Base-by-base conservation (phyloP, 2,113 vertebrate genomes). In the Craseonycteris thonglongyai region DNA sequence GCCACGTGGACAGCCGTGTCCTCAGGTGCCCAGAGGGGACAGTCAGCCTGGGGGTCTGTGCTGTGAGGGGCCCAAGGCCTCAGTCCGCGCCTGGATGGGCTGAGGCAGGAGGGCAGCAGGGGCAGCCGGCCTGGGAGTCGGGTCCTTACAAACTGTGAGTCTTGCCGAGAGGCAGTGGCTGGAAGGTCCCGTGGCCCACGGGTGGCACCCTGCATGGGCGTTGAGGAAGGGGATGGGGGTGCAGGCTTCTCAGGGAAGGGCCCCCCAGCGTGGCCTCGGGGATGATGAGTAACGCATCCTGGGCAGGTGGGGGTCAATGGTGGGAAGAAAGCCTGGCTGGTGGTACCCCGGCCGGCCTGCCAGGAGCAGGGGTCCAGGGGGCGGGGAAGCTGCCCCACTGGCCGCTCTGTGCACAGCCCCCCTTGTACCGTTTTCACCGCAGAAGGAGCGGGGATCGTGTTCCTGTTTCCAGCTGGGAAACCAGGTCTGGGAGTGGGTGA, bases 341-440 rank as follows among this genome's bases (percentile, higher is more conserved):
- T 18, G 7, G 10, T 68, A 19, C 40, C 12, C 22, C 22, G 30
- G 16, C n/a, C 47, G 2, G 16, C 30, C 33, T 15, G 9, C 51
- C 26, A 7, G 54, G 83, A 71, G 40, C 22, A 56, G 51, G 35
- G 42, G 33, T 26, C 68, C 6, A 0, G 28, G 26, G 40, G 11
- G 74, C 22, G 26, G 40, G 11, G 74, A 1, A 42, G 30, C 14
- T 15, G 45, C 16, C 8, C 3, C 8, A 2, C 8, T 1, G 2
- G 11, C 13, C 45, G 28, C 11, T 12, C 15, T 19, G 56, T 28
- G 7, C 19, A 2, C 33, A 38, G 82, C 42, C 49, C 30, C 8
- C 85, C 30, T 45, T 19, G 22, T 24, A 21, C 26, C 12, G 0
- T 38, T 33, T 33, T 24, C 6, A 30, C 61, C 18, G 1, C 13